Base-by-base conservation (phyloP, 1,140 invertebrate genomes). In the Procambarus clarkii region DNA sequence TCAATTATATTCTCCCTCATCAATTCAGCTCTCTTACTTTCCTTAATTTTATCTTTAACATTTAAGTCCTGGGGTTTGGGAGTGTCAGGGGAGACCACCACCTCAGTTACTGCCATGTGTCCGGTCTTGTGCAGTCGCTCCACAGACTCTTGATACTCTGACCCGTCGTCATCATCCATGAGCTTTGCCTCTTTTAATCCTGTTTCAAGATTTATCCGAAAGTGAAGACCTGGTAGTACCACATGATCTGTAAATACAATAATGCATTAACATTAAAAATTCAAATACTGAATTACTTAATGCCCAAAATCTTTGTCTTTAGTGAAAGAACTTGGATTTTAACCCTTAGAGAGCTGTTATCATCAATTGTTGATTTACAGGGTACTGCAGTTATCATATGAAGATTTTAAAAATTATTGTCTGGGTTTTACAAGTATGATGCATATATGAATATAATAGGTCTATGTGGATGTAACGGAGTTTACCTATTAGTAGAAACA, bases 1-100 rank as follows among this genome's bases (percentile, higher is more conserved):
- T 90, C 88, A 34, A 90, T 60, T n/a, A 90, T 83, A n/a, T 77
- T 85, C 9, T 90, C 80, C n/a, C 88, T 84, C 74, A 90, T 83
- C 50, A 84, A 44, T 24, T 34, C 71, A 24, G 44, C 50, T 69
- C 45, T 71, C 21, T 45, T 21, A 54, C 50, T 11, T 18, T 9
- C 34, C 46, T 48, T n/a, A 11, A 64, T 54, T 13, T 84, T 9
- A 69, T 77, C 34, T 15, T 78, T 54, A 11, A 48, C 21, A 46
- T 18, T 24, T 11, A 44, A n/a, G 4, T 76, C 50, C 50, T 83
- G 58, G 0, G 69, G 24, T 3, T 8, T 74, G 3, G 85, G 34
- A 3, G n/a, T 24, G 18, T 82, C 34, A 1, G 81, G 50, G 15
- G 88, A 21, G 34, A 90, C 54, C 13, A 78, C 58, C 44, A 81